These are phyloP conservation scores for Dynastes hyllus DNA, from an alignment of 2,888 invertebrate genomes.

Conservation along the genomic window DNA sequence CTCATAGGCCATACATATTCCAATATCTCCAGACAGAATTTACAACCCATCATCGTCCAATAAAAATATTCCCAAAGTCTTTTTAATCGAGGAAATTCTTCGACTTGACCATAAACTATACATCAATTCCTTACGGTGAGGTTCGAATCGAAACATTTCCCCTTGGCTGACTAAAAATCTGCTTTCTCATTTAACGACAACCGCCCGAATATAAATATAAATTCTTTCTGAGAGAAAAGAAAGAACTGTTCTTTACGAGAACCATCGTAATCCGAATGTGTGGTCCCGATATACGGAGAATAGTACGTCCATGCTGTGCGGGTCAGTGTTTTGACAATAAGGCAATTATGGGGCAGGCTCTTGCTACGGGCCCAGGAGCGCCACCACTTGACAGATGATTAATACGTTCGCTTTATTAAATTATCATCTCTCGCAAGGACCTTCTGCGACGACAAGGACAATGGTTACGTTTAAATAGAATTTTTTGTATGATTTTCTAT, in stretches of 20 bases:
- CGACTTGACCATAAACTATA: not conserved
- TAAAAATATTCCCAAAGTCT: constrained; percentile 9
- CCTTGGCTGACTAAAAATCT: not conserved
- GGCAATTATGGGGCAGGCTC: constrained; percentile 68
- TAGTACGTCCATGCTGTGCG: constrained; percentile 61
- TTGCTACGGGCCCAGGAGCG: constrained; percentile 66
- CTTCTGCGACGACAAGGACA: constrained; percentile 42
- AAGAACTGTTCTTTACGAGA: not conserved
- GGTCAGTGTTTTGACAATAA: constrained; percentile 70
- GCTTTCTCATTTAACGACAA: constrained; percentile 17
- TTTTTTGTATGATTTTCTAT: not conserved
- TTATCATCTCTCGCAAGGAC: constrained; percentile 66
- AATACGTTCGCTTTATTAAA: constrained; percentile 69
- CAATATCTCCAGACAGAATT: not conserved
- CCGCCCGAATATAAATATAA: not conserved
- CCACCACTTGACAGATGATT: constrained; percentile 69
- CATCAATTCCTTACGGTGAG: no score
- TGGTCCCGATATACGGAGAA: constrained; percentile 62
- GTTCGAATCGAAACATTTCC: not conserved
- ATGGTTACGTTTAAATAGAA: constrained; percentile 9
- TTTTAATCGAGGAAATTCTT: not conserved
- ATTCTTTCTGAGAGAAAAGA: no score
- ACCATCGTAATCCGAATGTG: constrained; percentile 62
- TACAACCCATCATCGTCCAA: not conserved
- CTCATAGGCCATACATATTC: not conserved